phyloP scores from a whole-genome alignment of 2,113 vertebrate genomes.

The Pelecanoides urinatrix region DNA sequence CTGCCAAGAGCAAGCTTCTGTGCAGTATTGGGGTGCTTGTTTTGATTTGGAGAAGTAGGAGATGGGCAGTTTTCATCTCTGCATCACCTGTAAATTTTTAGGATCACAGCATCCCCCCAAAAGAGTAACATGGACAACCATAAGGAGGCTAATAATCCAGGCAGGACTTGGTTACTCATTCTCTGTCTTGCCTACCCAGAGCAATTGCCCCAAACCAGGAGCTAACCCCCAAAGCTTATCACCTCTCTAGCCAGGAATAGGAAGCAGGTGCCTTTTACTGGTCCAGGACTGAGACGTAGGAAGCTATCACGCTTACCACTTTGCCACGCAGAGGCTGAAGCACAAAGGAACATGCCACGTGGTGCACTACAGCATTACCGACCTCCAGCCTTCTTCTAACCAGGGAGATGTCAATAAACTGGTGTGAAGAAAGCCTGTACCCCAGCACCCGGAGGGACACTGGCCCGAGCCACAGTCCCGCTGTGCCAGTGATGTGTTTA shows the following conservation, averaged over 20 bases:
- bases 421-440: neutral
- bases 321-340: neutral
- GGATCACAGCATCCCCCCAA: neutral
- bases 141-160: neutral
- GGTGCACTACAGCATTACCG: accelerated
- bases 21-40: accelerated
- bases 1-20: neutral
- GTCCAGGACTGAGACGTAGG: neutral
- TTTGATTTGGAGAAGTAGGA: neutral
- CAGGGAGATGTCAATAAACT: accelerated
- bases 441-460: neutral
- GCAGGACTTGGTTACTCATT: neutral
- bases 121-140: neutral
- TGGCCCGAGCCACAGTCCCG: accelerated
- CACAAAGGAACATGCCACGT: accelerated
- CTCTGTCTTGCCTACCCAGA: neutral
- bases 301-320: neutral
- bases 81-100: neutral
- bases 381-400: neutral
- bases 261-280: neutral
- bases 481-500: accelerated
- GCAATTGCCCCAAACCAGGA: neutral
- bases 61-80: neutral
- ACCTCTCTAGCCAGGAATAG: neutral
- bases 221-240: neutral